Evolutionary conservation across 2,888 invertebrate genomes (phyloP).

Genomic region (Trachelus iudaicus): DNA sequence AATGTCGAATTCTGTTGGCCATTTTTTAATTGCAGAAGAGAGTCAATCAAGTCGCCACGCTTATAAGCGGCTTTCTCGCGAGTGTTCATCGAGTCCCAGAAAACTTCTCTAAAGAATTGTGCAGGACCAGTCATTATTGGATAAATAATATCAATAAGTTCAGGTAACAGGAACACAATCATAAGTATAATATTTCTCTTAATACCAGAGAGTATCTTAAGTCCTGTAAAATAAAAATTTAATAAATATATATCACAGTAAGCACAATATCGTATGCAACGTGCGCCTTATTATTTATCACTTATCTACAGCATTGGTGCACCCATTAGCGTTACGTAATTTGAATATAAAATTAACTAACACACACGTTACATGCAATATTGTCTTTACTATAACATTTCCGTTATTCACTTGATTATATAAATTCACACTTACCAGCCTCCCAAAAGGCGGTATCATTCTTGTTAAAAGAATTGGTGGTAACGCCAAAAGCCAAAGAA

Average conservation of each 20-base stretch:
- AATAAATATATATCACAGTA: background rate
- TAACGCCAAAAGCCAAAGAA: constrained; percentile 48
- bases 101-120: constrained; percentile 44
- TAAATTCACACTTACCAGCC: constrained; percentile 35
- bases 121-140: constrained; percentile 38
- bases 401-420: too few species aligned
- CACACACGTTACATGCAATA: too few species aligned
- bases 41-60: constrained; percentile 48
- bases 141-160: constrained; percentile 32
- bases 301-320: too few species aligned
- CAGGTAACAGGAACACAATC: constrained; percentile 45
- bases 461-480: constrained; percentile 45
- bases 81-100: constrained; percentile 44
- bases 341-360: too few species aligned
- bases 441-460: constrained; percentile 40
- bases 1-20: constrained; percentile 43
- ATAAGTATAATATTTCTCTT: constrained; percentile 41
- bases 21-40: constrained; percentile 42
- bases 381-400: too few species aligned
- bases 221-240: constrained; percentile 30
- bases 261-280: background rate
- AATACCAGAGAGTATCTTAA: constrained; percentile 36
- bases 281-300: background rate
- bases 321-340: too few species aligned
- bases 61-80: constrained; percentile 38